Conservation (phyloP, 2,888 invertebrate genomes). For the Torymus auratus region DNA sequence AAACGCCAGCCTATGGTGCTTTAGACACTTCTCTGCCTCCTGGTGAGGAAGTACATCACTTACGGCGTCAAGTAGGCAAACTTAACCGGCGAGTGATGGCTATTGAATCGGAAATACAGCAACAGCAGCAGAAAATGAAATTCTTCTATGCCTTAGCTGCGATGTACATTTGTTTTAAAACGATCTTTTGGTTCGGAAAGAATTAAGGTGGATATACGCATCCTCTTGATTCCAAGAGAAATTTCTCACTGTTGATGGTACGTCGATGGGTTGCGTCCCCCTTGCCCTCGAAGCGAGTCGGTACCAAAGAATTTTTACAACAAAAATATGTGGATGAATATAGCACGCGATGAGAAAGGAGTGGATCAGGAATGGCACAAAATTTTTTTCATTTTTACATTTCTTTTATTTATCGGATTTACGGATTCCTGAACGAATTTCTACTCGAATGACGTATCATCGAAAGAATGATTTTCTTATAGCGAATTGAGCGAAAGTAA, state of each 20-base stretch:
- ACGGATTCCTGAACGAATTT: constrained; percentile 26
- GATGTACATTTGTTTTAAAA: constrained; percentile 91
- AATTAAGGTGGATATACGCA: constrained; percentile 71
- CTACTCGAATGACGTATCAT: constrained; percentile 29
- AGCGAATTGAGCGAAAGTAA: constrained; percentile 46
- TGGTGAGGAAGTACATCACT: constrained; percentile 88
- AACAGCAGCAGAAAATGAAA: constrained; percentile 91
- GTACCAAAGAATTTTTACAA: constrained; percentile 35
- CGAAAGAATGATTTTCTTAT: constrained; percentile 24
- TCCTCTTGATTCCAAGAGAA: constrained; percentile 1
- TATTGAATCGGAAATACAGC: constrained; percentile 90
- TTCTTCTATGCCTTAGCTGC: constrained; percentile 90
- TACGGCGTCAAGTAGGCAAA: constrained; percentile 91
- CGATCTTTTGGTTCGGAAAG: constrained; percentile 88
- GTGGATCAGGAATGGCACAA: constrained; percentile 28
- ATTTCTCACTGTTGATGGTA: constrained; percentile 37
- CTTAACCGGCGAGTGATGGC: constrained; percentile 91
- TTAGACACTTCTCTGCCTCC: constrained; percentile 75
- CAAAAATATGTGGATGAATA: background rate
- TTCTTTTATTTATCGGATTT: constrained; percentile 24
- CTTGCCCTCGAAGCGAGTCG: constrained; percentile 25
- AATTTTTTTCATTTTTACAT: constrained; percentile 39
- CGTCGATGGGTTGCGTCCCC: constrained; percentile 18
- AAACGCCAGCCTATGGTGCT: constrained; percentile 79
- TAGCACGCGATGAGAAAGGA: constrained; percentile 6